Conservation (phyloP, 2,888 invertebrate species). For the Eutolmus rufibarbis region DNA sequence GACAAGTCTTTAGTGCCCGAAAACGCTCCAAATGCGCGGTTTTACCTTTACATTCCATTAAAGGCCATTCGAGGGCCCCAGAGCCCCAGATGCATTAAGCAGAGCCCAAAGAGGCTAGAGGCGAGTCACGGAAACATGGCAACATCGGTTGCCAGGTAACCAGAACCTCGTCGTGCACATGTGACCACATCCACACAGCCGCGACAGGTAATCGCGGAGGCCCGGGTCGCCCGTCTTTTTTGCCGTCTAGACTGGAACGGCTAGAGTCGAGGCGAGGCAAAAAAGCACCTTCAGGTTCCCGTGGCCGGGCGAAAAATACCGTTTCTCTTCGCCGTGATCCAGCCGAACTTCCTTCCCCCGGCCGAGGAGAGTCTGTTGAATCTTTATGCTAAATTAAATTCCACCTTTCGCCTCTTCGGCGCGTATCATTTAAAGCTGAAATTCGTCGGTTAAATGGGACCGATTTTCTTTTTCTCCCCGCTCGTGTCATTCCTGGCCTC, state of each 20-base stretch:
- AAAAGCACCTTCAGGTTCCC: not conserved
- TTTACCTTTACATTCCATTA: not conserved
- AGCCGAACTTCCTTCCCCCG: not conserved
- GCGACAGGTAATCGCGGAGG: not conserved
- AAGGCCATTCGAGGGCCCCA: not conserved
- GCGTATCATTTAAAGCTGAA: not conserved
- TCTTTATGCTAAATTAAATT: not conserved
- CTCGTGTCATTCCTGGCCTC: not conserved
- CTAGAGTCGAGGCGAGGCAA: not conserved
- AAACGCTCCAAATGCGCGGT: not conserved
- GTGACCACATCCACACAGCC: not conserved
- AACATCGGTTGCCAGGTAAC: not conserved
- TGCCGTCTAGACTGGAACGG: not conserved
- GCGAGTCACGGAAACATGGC: not conserved
- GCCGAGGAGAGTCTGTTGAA: not conserved
- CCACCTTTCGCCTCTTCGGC: not conserved
- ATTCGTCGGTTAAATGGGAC: not conserved
- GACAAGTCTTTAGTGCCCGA: not conserved
- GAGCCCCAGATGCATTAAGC: not conserved
- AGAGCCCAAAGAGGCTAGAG: not conserved
- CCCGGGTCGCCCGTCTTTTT: not conserved
- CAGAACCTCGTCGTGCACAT: not conserved
- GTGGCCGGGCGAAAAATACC: not conserved
- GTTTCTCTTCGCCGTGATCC: not conserved
- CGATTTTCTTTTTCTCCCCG: not conserved